Conservation (phyloP, 2,888 invertebrate genomes). For the Catocala nupta region DNA sequence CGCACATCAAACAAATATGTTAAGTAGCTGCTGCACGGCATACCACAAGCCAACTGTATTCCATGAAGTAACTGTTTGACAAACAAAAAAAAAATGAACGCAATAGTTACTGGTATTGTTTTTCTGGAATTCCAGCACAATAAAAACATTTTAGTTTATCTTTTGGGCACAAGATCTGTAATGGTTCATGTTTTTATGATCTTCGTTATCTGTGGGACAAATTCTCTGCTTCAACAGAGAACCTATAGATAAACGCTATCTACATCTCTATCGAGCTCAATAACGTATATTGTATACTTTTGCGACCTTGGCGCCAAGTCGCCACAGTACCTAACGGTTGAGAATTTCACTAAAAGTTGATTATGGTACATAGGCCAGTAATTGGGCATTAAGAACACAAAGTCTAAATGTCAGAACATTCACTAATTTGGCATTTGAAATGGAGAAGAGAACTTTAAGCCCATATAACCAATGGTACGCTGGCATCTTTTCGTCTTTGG, state of each 20-base stretch:
- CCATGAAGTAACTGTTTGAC: background rate
- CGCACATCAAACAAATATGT: conserved; percentile 26
- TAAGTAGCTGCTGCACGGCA: conserved; percentile 20
- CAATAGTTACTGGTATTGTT: conserved; percentile 35
- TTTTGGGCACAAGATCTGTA: conserved; percentile 57
- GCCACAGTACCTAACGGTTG: conserved; percentile 44
- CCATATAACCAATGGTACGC: background rate
- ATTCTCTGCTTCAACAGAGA: conserved; percentile 55
- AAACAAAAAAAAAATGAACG: conserved; percentile 27
- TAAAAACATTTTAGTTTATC: conserved; percentile 61
- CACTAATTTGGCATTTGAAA: conserved; percentile 28
- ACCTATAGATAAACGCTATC: conserved; percentile 55
- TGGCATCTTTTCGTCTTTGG: no score
- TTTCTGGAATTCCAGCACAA: conserved; percentile 55
- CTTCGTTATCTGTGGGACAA: conserved; percentile 58
- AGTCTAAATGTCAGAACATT: conserved; percentile 26
- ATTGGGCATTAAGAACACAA: conserved; percentile 28
- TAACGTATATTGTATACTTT: conserved; percentile 57
- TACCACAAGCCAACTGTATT: background rate
- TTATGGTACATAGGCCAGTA: conserved; percentile 21
- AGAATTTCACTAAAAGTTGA: conserved; percentile 34
- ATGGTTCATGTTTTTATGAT: conserved; percentile 65
- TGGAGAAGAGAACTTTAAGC: conserved; percentile 1
- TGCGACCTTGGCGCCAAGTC: conserved; percentile 53
- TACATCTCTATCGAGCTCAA: conserved; percentile 63